phyloP scores from a whole-genome alignment of 2,797 vertebrate genomes.

The Peromyscus attwateri region DNA sequence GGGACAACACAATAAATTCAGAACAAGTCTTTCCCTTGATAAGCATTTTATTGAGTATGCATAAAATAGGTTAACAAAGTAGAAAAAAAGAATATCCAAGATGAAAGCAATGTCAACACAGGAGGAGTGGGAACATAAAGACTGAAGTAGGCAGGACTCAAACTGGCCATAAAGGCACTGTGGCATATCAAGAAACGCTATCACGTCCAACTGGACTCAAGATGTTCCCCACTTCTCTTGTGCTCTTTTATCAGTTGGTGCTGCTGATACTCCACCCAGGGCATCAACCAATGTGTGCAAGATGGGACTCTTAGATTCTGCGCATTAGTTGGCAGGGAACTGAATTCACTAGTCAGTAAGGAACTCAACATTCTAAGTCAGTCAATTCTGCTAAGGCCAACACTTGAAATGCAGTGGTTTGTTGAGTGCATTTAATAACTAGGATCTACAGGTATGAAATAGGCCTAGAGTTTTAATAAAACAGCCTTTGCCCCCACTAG shows the following conservation, averaged over 20 bases:
- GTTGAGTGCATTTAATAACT: neutral
- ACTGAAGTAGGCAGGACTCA: conserved; percentile 57
- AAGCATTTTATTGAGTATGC: conserved; percentile 82
- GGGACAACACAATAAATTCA: conserved; percentile 73
- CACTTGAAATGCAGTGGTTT: conserved; percentile 5
- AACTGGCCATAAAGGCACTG: conserved; percentile 79
- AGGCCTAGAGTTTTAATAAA: conserved; percentile 34
- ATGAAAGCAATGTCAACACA: conserved; percentile 65
- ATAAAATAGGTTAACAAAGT: conserved; percentile 77
- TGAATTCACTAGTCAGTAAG: conserved; percentile 30
- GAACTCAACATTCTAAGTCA: conserved; percentile 44
- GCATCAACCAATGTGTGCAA: neutral
- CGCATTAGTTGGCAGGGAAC: conserved; percentile 42
- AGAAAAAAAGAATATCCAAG: conserved; percentile 65
- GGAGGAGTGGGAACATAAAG: conserved; percentile 55
- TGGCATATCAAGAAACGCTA: conserved; percentile 49
- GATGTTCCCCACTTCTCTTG: conserved; percentile 31
- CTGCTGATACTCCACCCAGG: neutral
- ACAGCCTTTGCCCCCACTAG: conserved; percentile 7
- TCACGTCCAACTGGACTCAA: conserved; percentile 31
- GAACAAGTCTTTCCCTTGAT: conserved; percentile 76
- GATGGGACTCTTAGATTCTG: neutral
- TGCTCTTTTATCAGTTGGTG: conserved; percentile 26
- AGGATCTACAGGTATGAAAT: neutral
- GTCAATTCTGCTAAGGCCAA: conserved; percentile 52